Base-by-base conservation (phyloP, 2,797 vertebrate genomes). In the Myripristis murdjan region DNA sequence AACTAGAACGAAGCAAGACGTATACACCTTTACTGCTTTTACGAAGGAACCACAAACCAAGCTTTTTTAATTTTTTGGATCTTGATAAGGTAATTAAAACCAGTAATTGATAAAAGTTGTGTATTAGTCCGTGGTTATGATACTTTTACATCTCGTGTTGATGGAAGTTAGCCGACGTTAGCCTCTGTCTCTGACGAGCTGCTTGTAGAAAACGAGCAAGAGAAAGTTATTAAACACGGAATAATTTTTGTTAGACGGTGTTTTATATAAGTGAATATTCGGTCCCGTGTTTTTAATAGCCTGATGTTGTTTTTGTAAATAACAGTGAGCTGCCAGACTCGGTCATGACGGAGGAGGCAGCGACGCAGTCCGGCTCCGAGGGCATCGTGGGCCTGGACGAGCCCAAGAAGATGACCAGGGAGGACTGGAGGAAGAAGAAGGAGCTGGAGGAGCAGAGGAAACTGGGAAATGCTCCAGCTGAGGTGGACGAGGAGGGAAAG, bases 371-470 rank as follows among this genome's bases (percentile, higher is more conserved):
- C 1, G 70, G 8, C 26, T 46, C 90, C 1, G 96, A 95, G 61
- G 96, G 97, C 8, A 92, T 97, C 46, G 87, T 95, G 65, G 96
- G 95, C 68, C 90, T 99, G 70, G 97, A 99, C 79, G 98, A 99
- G 24, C 98, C 98, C 31, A 99, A 99, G 83, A 99, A 99, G 84
- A 98, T 99, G 97, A 98, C 97, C 0, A 91, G 98, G 60, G 98
- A 99, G 84, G 98, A 99, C 72, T 99, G 98, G 98, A 97, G 98
- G 79, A 99, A 99, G 87, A 99, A 99, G 90, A 99, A 99, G 72
- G 98, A 99, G 70, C 73, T 99, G 23, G 98, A 99, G 91, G 98
- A 99, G 66, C 98, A 99, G 85, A 94, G 97, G 46, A 99, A 99
- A 74, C 86, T 99, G 41, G 98, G 98, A 81, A 99, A 99, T 78